These are phyloP conservation scores for Perccottus glenii DNA, from an alignment of 2,113 vertebrate genomes.

Conservation along the genomic window DNA sequence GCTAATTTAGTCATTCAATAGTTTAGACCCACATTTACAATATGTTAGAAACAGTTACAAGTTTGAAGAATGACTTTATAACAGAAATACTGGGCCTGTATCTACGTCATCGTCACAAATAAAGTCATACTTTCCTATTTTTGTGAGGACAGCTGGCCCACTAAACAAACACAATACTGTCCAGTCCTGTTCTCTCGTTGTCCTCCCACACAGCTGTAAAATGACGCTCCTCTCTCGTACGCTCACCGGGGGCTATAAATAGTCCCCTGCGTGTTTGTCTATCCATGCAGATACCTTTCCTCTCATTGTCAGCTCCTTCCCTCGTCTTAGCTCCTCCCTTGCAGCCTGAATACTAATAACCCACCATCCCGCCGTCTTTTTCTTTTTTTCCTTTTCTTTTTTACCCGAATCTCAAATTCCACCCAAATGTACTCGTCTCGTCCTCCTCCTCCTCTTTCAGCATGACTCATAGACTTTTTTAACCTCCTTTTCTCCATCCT, in stretches of 20 bases:
- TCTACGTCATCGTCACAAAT: too few relatives aligned
- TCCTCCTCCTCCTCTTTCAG: constrained; percentile 57
- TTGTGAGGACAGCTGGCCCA: constrained; percentile 11
- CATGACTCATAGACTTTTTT: constrained; percentile 59
- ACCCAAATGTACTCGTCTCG: constrained; percentile 58
- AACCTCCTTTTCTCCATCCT: constrained; percentile 20
- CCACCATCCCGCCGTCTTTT: constrained; percentile 4
- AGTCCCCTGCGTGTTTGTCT: neutral
- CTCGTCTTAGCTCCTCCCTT: constrained; percentile 14
- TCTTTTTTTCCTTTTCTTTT: constrained; percentile 20
- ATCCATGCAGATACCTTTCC: neutral
- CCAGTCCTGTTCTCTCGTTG: constrained; percentile 2
- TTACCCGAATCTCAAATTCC: constrained; percentile 40
- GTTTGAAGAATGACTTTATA: too few relatives aligned
- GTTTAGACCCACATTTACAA: too few relatives aligned
- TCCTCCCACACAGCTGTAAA: constrained; percentile 30
- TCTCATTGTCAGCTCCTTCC: neutral
- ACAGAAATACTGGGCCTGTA: too few relatives aligned
- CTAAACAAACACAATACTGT: neutral
- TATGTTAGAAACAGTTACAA: too few relatives aligned
- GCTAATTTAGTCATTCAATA: too few relatives aligned
- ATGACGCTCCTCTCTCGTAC: constrained; percentile 3
- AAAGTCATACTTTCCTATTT: neutral
- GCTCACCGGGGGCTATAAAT: neutral
- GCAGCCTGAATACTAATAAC: constrained; percentile 46